phyloP scores from a whole-genome alignment of 2,113 vertebrate genomes.

The Myiagra hebetior region DNA sequence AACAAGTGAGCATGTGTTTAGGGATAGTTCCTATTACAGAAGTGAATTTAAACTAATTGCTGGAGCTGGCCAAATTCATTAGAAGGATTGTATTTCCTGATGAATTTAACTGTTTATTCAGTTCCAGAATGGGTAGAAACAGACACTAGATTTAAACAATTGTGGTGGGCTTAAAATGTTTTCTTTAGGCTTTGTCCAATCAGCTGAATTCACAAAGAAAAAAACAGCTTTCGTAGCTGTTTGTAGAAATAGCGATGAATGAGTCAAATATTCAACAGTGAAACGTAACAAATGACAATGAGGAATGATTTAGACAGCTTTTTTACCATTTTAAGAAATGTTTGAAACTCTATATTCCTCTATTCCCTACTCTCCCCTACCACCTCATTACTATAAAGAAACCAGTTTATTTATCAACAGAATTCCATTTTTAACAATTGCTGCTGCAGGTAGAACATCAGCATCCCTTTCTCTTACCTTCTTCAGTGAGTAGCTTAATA shows the following conservation, averaged over 20 bases:
- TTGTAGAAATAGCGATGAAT: background rate
- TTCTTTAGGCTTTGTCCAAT: background rate
- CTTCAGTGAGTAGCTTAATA: background rate
- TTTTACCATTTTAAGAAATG: background rate
- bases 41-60: background rate
- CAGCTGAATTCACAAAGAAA: background rate
- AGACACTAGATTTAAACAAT: background rate
- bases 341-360: background rate
- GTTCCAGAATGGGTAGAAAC: background rate
- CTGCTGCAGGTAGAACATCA: background rate
- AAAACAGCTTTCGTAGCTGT: background rate
- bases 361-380: background rate
- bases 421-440: background rate
- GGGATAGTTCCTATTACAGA: background rate
- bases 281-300: background rate
- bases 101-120: conserved; percentile 16
- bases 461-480: background rate
- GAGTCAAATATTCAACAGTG: background rate
- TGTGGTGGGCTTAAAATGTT: background rate
- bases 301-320: background rate
- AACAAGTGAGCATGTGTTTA: background rate
- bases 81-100: background rate
- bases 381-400: background rate
- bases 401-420: background rate
- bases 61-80: conserved; percentile 14